Evolutionary conservation across 2,888 invertebrate genomes (phyloP).

Genomic region (Synanthedon tipuliformis): DNA sequence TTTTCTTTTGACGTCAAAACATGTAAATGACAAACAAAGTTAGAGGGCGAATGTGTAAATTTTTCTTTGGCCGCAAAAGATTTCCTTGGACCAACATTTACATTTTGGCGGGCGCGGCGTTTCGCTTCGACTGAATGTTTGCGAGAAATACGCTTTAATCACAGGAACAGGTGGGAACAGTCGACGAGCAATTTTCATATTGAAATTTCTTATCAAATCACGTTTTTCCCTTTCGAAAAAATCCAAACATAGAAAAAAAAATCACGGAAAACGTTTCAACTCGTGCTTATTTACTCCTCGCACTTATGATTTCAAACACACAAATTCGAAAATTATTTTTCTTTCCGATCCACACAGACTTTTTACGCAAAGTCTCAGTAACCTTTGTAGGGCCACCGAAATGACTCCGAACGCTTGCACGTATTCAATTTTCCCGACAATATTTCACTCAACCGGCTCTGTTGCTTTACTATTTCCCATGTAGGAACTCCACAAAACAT

Average conservation of each 20-base stretch:
- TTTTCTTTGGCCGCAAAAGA: constrained; percentile 49
- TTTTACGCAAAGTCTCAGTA: constrained; percentile 6
- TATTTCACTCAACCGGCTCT: constrained; percentile 36
- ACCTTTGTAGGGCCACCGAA: constrained; percentile 18
- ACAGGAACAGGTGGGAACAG: constrained; percentile 49
- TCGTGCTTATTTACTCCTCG: constrained; percentile 6
- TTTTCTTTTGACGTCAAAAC: background rate
- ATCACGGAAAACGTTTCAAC: constrained; percentile 1
- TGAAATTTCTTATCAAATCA: constrained; percentile 56
- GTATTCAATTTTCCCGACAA: constrained; percentile 58
- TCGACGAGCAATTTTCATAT: constrained; percentile 55
- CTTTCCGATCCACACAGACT: background rate
- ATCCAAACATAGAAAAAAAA: constrained; percentile 5
- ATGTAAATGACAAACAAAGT: constrained; percentile 31
- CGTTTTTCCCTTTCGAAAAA: constrained; percentile 12
- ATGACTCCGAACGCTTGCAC: constrained; percentile 49
- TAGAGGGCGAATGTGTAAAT: constrained; percentile 29
- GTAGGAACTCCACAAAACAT: constrained; percentile 31
- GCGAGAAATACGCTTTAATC: constrained; percentile 58
- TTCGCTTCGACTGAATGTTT: constrained; percentile 33
- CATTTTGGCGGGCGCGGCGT: constrained; percentile 28
- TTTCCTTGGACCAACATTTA: constrained; percentile 55
- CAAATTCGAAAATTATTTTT: background rate
- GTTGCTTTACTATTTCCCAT: constrained; percentile 33
- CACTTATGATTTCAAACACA: background rate